Conservation (phyloP, 2,888 invertebrate genomes). For the Notodonta ziczac region DNA sequence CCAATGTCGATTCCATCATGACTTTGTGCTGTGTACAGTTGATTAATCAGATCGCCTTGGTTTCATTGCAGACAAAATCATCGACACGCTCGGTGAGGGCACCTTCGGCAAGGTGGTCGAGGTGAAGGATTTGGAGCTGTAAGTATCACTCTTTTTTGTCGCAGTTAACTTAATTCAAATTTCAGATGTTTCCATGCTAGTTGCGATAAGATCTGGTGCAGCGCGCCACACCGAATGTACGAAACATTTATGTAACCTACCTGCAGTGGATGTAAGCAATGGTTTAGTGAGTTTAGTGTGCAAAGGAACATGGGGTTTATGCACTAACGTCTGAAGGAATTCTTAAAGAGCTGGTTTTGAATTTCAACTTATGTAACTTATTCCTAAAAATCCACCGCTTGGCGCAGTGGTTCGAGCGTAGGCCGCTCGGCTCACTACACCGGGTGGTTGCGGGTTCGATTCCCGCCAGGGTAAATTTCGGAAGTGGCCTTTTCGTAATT, state of each 20-base stretch:
- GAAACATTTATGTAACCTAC: background rate
- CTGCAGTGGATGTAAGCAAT: background rate
- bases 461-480: too few species aligned
- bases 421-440: too few species aligned
- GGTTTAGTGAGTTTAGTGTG: background rate
- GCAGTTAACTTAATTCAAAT: background rate
- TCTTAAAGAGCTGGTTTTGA: too few species aligned
- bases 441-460: too few species aligned
- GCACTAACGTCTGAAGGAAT: too few species aligned
- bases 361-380: too few species aligned
- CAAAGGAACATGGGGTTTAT: background rate
- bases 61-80: conserved; percentile 98
- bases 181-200: background rate
- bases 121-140: conserved; percentile 98
- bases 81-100: conserved; percentile 99
- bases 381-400: too few species aligned
- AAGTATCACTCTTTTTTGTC: conserved; percentile 72
- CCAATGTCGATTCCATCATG: conserved; percentile 68
- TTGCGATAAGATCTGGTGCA: background rate
- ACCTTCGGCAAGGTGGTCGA: conserved; percentile 99
- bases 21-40: conserved; percentile 59
- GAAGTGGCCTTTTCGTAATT: too few species aligned
- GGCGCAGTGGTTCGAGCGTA: too few species aligned
- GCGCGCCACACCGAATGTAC: background rate
- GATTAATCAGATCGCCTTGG: conserved; percentile 72